phyloP scores from a whole-genome alignment of 2,113 vertebrate genomes.

The Phalacrocorax aristotelis region DNA sequence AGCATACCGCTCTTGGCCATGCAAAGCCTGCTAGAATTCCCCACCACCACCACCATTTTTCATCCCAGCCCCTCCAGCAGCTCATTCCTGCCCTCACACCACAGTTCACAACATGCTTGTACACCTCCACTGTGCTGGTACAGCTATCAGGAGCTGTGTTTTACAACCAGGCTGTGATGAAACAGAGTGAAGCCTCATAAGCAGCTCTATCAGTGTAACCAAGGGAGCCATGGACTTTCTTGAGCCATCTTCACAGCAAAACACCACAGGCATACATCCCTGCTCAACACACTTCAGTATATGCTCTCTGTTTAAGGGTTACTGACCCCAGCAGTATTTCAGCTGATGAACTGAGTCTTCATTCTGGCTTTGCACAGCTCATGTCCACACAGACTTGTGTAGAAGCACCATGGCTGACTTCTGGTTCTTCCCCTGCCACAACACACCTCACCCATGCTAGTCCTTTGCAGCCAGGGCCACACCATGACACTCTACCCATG shows the following conservation, averaged over 20 bases:
- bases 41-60: background rate
- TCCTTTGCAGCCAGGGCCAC: background rate
- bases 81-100: background rate
- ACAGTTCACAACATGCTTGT: rapidly evolving
- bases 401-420: background rate
- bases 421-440: background rate
- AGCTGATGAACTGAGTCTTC: background rate
- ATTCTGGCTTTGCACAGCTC: background rate
- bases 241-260: rapidly evolving
- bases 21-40: background rate
- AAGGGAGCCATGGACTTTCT: background rate
- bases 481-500: background rate
- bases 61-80: background rate
- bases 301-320: background rate
- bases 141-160: background rate
- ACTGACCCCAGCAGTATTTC: background rate
- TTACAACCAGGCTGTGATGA: background rate
- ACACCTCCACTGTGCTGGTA: background rate
- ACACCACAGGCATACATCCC: background rate
- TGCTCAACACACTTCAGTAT: background rate
- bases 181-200: background rate
- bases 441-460: background rate
- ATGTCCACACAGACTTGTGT: rapidly evolving
- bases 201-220: background rate
- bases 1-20: background rate